Evolutionary conservation across 2,888 invertebrate genomes (phyloP).

Genomic region (Malacosoma neustria): DNA sequence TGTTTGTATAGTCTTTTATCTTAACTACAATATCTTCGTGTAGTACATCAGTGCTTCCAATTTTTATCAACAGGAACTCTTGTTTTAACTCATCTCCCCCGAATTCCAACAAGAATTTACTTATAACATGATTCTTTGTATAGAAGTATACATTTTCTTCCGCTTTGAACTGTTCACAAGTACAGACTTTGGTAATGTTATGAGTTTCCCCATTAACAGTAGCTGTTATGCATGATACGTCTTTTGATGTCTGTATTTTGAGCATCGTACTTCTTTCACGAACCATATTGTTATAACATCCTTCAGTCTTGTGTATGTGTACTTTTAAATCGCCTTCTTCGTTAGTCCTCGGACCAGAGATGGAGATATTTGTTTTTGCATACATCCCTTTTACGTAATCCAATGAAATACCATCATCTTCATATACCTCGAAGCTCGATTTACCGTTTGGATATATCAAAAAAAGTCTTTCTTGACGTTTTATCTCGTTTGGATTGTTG

Average conservation of each 20-base stretch:
- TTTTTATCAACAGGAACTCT: constrained; percentile 43
- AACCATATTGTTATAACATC: constrained; percentile 39
- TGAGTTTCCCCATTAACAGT: constrained; percentile 35
- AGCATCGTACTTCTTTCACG: constrained; percentile 42
- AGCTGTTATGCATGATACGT: constrained; percentile 33
- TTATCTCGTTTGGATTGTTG: constrained; percentile 49
- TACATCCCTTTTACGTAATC: constrained; percentile 36
- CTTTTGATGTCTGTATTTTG: constrained; percentile 39
- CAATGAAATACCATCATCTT: constrained; percentile 54
- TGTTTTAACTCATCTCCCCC: constrained; percentile 24
- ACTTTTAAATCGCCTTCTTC: constrained; percentile 33
- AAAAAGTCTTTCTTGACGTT: constrained; percentile 40
- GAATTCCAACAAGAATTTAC: constrained; percentile 37
- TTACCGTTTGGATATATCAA: constrained; percentile 46
- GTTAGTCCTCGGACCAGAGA: constrained; percentile 31
- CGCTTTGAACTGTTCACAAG: constrained; percentile 33
- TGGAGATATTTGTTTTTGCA: constrained; percentile 37
- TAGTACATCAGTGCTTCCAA: constrained; percentile 38
- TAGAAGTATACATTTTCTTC: constrained; percentile 40
- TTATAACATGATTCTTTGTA: constrained; percentile 35
- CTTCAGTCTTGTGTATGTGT: constrained; percentile 39
- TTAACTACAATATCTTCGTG: constrained; percentile 40
- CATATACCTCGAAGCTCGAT: constrained; percentile 41
- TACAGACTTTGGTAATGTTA: constrained; percentile 27
- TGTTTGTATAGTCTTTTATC: constrained; percentile 35